Percentiles rank a stretch among this genome's conserved stretches.
These are phyloP conservation scores for Phylloscopus whistleri DNA, from an alignment of 2,113 vertebrate genomes.

Conservation along the genomic window DNA sequence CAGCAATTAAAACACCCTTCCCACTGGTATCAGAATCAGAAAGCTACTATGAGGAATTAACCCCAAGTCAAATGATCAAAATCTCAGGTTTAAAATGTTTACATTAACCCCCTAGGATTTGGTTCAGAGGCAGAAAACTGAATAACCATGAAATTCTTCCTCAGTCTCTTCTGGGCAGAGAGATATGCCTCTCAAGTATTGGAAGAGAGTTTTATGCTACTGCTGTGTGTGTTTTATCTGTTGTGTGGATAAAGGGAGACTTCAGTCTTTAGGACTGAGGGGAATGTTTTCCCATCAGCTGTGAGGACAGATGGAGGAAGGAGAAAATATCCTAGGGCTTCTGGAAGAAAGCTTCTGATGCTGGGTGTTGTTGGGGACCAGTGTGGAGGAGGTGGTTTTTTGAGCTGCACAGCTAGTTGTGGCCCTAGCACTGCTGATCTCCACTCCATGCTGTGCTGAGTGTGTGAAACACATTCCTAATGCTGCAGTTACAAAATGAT, in stretches of 20 bases:
- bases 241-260: neutral
- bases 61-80: neutral
- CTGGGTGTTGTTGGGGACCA: neutral
- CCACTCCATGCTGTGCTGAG: neutral
- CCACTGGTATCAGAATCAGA: neutral
- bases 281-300: neutral
- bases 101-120: neutral
- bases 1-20: neutral
- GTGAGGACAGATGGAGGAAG: neutral
- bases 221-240: neutral
- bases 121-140: slow-evolving; percentile 13
- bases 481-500: neutral
- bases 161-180: neutral
- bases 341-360: neutral
- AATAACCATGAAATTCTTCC: neutral
- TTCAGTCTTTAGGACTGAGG: neutral
- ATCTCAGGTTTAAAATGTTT: neutral
- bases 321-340: neutral
- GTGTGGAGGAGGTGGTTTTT: neutral
- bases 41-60: neutral
- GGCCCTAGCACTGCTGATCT: neutral
- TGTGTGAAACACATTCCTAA: neutral
- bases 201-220: neutral
- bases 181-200: neutral
- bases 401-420: neutral